Evolutionary conservation across 2,888 invertebrate genomes (phyloP), one percentile per base, ranked within the genome.

Genomic region (Zeuzera pyrina): DNA sequence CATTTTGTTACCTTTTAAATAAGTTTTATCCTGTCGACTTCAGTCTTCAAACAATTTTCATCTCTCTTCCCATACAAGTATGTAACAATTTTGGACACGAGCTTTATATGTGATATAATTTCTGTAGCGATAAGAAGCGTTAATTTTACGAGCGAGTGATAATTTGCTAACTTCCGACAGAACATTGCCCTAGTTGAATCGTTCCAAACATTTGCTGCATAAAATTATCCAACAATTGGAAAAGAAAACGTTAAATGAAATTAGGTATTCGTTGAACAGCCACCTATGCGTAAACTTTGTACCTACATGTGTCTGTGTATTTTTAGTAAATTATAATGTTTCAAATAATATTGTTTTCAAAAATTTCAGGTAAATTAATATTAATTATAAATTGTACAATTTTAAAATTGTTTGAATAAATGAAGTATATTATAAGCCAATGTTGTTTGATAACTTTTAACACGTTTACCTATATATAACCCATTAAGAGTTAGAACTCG

Each of bases 91-190:
- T 74, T 48, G 62, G 49, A 38, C 54, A 60, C 39, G 37, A 39
- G 24, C 41, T 44, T 43, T 31, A 39, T 51, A 54, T 62, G 49
- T 52, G 60, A 76, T 76, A 79, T 79, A 70, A 79, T 78, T 73
- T 74, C 65, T 71, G 62, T 67, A 69, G 73, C 78, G 83, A 83
- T 83, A 83, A 79, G 78, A 71, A 73, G 77, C 76, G 83, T 81
- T 83, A 81, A 81, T 81, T 83, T 83, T 81, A 83, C 81, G 81
- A 83, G 65, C 67, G 72, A 77, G 77, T 77, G 83, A 83, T 83
- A 83, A 83, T 83, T 83, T 81, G 81, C 77, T 73, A 79, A 83
- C 83, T 83, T 83, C 83, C 81, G 83, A 79, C 79, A 68, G 73
- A 68, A 58, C 65, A 69, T 70, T 70, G 69, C 78, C 76, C 77